Evolutionary conservation across 2,797 vertebrate genomes (phyloP).

Genomic region (Poecilia picta): DNA sequence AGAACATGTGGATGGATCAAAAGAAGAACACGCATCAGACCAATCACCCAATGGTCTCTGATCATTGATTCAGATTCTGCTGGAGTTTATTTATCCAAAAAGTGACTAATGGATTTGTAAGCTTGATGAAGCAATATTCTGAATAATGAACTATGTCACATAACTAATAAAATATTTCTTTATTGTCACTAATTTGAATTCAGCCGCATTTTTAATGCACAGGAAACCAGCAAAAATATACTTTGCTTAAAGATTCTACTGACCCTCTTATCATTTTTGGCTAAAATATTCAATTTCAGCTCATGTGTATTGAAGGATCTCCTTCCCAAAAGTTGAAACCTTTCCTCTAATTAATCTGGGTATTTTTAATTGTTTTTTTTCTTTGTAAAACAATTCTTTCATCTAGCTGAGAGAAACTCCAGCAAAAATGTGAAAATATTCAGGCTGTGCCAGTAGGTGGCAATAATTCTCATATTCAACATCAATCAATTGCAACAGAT

Average conservation of each 20-base stretch:
- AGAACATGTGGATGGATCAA: conserved; percentile 63
- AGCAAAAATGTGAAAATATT: neutral
- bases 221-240: neutral
- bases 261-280: neutral
- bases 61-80: neutral
- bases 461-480: neutral
- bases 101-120: neutral
- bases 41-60: too few relatives aligned
- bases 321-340: neutral
- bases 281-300: neutral
- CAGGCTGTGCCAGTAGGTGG: neutral
- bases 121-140: neutral
- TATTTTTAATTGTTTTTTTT: neutral
- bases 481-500: neutral
- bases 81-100: neutral
- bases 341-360: neutral
- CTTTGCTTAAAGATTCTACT: neutral
- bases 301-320: neutral
- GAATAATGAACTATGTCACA: too few relatives aligned
- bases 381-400: neutral
- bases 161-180: neutral
- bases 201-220: neutral
- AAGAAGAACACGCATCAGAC: conserved; percentile 46
- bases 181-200: neutral
- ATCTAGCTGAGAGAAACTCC: neutral